Base-by-base conservation (phyloP, 30 jellyfish, hydroid and myxozoan species). In the Pelagia noctiluca region DNA sequence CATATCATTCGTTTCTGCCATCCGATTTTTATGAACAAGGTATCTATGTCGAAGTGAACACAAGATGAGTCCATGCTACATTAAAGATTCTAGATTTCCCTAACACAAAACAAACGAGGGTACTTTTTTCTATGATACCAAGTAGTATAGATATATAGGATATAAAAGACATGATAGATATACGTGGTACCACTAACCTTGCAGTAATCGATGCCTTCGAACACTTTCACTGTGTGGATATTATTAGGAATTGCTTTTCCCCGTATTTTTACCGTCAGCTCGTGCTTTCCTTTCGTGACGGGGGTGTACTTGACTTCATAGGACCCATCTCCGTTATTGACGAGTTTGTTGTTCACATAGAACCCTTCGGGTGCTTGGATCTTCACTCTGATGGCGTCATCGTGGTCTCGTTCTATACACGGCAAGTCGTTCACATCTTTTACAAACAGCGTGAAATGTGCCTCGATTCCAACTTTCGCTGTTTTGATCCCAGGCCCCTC, bases 331-430 rank as follows among this genome's bases (percentile, higher is more conserved):
- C 87, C 83, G 35, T 76, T 84, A 32, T 93, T 87, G 32, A 54
- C 75, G 36, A 93, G 4, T 42, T 82, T 80, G 79, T 93, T 93
- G 50, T 93, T 93, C 53, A 93, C 87, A 84, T 86, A 93, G 46
- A 93, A 93, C 19, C 97, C 97, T 74, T 93, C 98, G 7, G 98
- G 98, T 26, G 98, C 98, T 76, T 93, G 98, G 34, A 93, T 82
- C 67, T 86, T 93, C 30, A 88, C 86, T 77, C 96, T 83, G n/a
- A 87, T 93, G 21, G 94, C 69, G 42, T 81, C 95, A 69, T 87
- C 96, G 79, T 83, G 89, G 48, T 82, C 89, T 13, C 60, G 50
- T 42, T 93, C 98, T 11, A 87, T 48, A 76, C 98, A 93, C 32
- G 97, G 94, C 33, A 54, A 83, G 48, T 77, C 89, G 16, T 38